phyloP scores from a whole-genome alignment of 2,888 invertebrate genomes.

The Nephrocerus scutellatus region DNA sequence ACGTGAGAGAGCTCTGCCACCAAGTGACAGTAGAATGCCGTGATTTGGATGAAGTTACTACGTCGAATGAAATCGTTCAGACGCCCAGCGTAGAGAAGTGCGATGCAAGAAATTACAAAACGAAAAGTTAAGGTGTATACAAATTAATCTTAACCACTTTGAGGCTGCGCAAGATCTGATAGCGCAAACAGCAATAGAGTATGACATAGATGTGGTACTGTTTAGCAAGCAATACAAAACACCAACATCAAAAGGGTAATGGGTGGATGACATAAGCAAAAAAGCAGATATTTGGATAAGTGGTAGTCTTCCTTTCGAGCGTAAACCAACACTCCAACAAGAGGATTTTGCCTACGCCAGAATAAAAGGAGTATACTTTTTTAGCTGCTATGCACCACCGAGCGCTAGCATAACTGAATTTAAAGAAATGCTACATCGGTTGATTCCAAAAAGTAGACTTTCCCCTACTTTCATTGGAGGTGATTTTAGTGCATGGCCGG shows the following conservation, averaged over 20 bases:
- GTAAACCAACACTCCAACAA: background rate
- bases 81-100: background rate
- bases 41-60: slow-evolving; percentile 1
- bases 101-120: background rate
- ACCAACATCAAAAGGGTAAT: background rate
- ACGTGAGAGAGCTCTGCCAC: slow-evolving; percentile 1
- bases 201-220: slow-evolving; percentile 1
- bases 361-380: too few species aligned
- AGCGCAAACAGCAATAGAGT: background rate
- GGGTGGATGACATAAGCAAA: background rate
- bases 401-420: too few species aligned
- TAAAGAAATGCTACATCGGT: too few species aligned
- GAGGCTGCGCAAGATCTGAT: slow-evolving; percentile 3
- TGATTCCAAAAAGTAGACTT: too few species aligned
- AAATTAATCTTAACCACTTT: slow-evolving; percentile 3
- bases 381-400: too few species aligned
- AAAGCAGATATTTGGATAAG: slow-evolving; percentile 4
- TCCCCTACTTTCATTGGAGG: too few species aligned
- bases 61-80: background rate
- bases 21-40: background rate
- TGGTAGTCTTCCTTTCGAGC: slow-evolving; percentile 1
- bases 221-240: slow-evolving; percentile 2
- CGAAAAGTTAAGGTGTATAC: background rate
- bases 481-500: too few species aligned
- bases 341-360: slow-evolving; percentile 4